These are phyloP conservation scores for Jacana jacana DNA, from an alignment of 2,113 vertebrate species.

Conservation along the genomic window DNA sequence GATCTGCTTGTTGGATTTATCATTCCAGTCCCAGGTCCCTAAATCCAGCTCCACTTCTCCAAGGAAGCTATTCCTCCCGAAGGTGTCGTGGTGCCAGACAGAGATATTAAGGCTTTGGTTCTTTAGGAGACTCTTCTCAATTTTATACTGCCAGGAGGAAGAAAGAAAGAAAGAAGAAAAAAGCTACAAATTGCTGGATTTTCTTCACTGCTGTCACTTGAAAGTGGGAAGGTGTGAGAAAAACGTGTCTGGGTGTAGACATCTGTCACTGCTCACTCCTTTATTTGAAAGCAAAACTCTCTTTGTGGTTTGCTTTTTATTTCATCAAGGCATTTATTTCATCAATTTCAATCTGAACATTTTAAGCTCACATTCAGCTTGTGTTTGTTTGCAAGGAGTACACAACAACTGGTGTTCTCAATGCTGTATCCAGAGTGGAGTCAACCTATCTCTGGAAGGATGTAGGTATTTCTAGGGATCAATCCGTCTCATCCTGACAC, in stretches of 20 bases:
- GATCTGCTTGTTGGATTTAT: slow-evolving; percentile 81
- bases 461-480: background rate
- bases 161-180: background rate
- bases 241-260: background rate
- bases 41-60: slow-evolving; percentile 90
- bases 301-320: background rate
- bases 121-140: slow-evolving; percentile 76
- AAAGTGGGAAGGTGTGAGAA: background rate
- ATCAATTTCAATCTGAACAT: background rate
- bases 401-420: background rate
- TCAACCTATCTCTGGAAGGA: background rate
- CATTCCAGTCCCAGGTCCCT: slow-evolving; percentile 87
- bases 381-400: background rate
- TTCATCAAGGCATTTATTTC: background rate
- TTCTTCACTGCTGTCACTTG: background rate
- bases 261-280: background rate
- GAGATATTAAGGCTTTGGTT: slow-evolving; percentile 86
- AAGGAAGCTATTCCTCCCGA: slow-evolving; percentile 91
- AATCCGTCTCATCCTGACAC: background rate
- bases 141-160: slow-evolving; percentile 83
- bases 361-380: background rate
- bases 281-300: background rate
- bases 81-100: slow-evolving; percentile 91
- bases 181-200: background rate
- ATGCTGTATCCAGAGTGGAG: background rate